Base-by-base conservation (phyloP, 2,113 vertebrate species). In the Tylochromis polylepis region DNA sequence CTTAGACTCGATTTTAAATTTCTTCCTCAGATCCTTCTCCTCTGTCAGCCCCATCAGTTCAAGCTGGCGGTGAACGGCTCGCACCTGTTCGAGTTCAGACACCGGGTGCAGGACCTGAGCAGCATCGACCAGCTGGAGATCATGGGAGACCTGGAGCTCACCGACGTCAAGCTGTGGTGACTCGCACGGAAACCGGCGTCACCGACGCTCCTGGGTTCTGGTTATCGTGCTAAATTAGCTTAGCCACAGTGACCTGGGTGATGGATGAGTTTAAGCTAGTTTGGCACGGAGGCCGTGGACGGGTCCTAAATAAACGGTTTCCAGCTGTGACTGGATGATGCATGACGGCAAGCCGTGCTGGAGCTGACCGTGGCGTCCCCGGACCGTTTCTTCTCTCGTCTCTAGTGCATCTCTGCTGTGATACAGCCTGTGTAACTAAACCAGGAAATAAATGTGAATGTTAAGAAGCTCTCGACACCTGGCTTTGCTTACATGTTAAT, bases 11-110 rank as follows among this genome's bases (percentile, higher is more conserved):
- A 3, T 8, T 38, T 56, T 18, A 16, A 1, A 41, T 41, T 3
- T 9, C n/a, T 53, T 24, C 22, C 49, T 82, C 93, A 99, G 98
- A 95, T 99, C 85, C 96, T 99, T 58, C 95, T 99, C 92, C 97
- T 97, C 57, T 99, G 98, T 89, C 97, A 98, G 60, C 81, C 95
- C 12, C 96, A 95, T 79, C 97, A 97, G 88, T 99, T 97, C 95
- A 99, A 98, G 89, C 94, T 99, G 84, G 98, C 98, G 0, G 72
- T 98, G 56, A 99, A 99, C 11, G 98, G 98, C n/a, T 95, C 95
- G 2, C 98, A 99, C 93, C 88, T 95, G 88, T 95, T 99, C 92
- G 97, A 98, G 79, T 99, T 98, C 95, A 97, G 97, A 59, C 97
- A 99, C 87, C 96, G 98, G 77, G 97, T 97, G 85, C 98, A 98